phyloP scores from a whole-genome alignment of 2,113 vertebrate species.

The Sylvia atricapilla region DNA sequence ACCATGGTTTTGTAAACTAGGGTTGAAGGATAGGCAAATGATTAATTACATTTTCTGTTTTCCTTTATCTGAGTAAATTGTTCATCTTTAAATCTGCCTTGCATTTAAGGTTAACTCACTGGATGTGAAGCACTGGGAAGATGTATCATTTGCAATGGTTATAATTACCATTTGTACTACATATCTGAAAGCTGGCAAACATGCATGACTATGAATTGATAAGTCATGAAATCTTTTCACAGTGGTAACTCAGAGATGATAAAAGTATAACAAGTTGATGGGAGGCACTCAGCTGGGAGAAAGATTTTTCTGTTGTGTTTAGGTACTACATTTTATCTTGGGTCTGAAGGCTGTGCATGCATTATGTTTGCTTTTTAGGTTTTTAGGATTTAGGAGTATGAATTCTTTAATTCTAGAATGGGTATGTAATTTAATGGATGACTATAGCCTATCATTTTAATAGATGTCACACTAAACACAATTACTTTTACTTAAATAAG shows the following conservation, averaged over 20 bases:
- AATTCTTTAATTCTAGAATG: neutral
- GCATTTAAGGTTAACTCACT: slow-evolving; percentile 71
- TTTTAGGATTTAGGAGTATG: neutral
- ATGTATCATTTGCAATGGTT: slow-evolving; percentile 52
- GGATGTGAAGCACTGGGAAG: slow-evolving; percentile 38
- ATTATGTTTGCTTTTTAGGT: neutral
- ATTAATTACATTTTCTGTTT: slow-evolving; percentile 79
- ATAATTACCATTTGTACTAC: slow-evolving; percentile 25
- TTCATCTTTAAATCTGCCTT: slow-evolving; percentile 77
- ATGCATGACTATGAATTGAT: neutral
- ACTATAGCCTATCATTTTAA: neutral
- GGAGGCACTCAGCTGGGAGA: neutral
- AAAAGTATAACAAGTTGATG: neutral
- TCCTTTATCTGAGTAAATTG: slow-evolving; percentile 76
- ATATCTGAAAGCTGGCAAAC: slow-evolving; percentile 45
- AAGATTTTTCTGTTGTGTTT: neutral
- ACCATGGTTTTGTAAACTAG: slow-evolving; percentile 79
- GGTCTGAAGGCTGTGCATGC: neutral
- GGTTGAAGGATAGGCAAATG: slow-evolving; percentile 76
- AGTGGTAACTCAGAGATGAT: neutral
- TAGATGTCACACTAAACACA: neutral
- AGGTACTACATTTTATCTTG: neutral
- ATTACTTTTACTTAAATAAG: neutral
- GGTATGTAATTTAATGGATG: neutral
- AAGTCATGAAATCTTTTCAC: slow-evolving; percentile 23